Evolutionary conservation across 1,140 invertebrate species (phyloP).

Genomic region (Apolygus lucorum): DNA sequence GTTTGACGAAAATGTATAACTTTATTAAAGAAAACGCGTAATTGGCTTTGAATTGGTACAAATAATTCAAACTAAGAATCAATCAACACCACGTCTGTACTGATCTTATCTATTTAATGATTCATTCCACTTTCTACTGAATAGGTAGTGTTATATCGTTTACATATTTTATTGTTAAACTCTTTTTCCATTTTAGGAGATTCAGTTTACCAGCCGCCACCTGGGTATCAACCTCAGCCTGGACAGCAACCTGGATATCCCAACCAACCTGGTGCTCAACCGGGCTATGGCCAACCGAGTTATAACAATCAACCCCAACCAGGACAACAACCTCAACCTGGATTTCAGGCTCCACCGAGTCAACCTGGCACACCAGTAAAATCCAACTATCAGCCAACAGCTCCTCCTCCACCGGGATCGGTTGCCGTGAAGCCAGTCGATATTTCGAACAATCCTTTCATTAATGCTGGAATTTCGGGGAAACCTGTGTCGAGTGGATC

Average conservation of each 20-base stretch:
- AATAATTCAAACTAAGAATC: no score
- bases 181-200: background rate
- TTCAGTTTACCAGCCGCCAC: background rate
- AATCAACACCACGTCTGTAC: no score
- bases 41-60: no score
- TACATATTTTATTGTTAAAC: no score
- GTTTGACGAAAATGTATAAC: no score
- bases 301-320: background rate
- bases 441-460: constrained; percentile 17
- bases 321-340: constrained; percentile 5
- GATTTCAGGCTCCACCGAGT: background rate
- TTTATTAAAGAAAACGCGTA: no score
- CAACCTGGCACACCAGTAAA: background rate
- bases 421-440: constrained; percentile 3
- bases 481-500: constrained; percentile 6
- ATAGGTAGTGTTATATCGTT: no score
- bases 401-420: background rate
- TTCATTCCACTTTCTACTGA: no score
- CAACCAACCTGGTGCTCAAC: background rate
- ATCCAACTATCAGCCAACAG: background rate
- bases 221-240: background rate
- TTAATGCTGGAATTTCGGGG: constrained; percentile 6
- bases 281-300: background rate
- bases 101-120: no score
- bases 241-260: background rate